Evolutionary conservation across 2,113 vertebrate species (phyloP).

Genomic region (Amblyornis subalaris): DNA sequence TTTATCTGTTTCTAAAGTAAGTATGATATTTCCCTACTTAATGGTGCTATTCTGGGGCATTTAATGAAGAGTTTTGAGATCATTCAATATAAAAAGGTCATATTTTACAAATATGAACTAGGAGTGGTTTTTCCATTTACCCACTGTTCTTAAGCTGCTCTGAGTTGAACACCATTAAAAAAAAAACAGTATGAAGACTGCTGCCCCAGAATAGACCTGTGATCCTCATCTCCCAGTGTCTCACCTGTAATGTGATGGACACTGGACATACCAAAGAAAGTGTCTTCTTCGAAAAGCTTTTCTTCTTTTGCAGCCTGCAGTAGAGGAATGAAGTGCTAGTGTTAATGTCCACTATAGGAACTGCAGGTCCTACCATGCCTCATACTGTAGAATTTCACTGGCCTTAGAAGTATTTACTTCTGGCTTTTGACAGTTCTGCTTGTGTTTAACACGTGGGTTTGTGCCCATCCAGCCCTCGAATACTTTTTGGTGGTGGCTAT

Average conservation of each 20-base stretch:
- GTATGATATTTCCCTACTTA: not conserved
- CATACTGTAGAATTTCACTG: not conserved
- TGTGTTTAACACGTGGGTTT: not conserved
- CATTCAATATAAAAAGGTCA: not conserved
- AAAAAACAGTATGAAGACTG: not conserved
- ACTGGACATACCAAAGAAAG: not conserved
- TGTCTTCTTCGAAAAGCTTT: not conserved
- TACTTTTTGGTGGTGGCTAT: not conserved
- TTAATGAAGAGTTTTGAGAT: not conserved
- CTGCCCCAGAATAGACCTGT: not conserved
- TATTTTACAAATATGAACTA: not conserved
- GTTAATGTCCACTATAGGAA: not conserved
- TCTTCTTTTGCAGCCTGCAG: not conserved
- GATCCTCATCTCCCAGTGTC: not conserved
- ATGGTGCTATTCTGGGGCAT: not conserved
- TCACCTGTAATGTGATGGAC: not conserved
- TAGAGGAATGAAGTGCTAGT: not conserved
- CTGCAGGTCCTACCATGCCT: not conserved
- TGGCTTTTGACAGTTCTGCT: not conserved
- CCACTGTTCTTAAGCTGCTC: not conserved
- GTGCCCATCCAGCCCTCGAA: not conserved
- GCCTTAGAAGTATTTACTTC: not conserved
- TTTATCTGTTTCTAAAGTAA: not conserved
- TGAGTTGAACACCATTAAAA: not conserved
- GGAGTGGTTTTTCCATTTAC: not conserved